Evolutionary conservation across 2,113 vertebrate genomes (phyloP), one percentile per base, ranked within the genome.

Genomic region (Lasiurus cinereus): DNA sequence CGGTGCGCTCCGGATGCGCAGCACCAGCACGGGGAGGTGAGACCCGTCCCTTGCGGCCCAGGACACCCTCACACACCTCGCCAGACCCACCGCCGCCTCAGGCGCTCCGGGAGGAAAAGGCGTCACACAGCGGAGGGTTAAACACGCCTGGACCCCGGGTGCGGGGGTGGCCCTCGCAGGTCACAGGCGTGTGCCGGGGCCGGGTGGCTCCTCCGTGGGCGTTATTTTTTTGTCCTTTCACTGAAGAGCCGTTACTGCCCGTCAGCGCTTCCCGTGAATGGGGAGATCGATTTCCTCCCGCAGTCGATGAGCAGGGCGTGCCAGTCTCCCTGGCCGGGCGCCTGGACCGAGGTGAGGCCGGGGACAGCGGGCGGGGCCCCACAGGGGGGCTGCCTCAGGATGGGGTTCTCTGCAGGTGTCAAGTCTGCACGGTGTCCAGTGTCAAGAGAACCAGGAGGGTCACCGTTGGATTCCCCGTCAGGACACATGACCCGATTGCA

Each of bases 371-470:
- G 5, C 33, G 5, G 72, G 0, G 0, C 52, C 39, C 85, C 16
- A 0, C 0, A 3, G 3, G 0, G 0, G 5, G 3, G 8, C 3
- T 29, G 43, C 50, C 73, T 69, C 22, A 27, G 36, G 79, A 36
- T 39, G 39, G 39, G 39, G 39, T 39, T 39, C 39, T 39, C 39
- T 39, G 3, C 39, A 39, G 39, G 39, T 39, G 39, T 39, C 39
- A 39, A 39, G 39, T 39, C 39, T 39, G 39, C 39, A 39, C 39
- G 39, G 39, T 39, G 39, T 3, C 39, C 3, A 5, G 39, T 39
- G 39, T 39, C 39, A 39, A 39, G 39, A 39, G 59, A 62, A 62
- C 59, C 59, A 62, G 59, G 24, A 27, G 59, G 59, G 59, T 27
- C 22, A 27, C 9, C 9, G 59, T 24, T 62, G 59, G 22, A 62